phyloP scores from a whole-genome alignment of 2,797 vertebrate species.

The Eutrigla gurnardus region DNA sequence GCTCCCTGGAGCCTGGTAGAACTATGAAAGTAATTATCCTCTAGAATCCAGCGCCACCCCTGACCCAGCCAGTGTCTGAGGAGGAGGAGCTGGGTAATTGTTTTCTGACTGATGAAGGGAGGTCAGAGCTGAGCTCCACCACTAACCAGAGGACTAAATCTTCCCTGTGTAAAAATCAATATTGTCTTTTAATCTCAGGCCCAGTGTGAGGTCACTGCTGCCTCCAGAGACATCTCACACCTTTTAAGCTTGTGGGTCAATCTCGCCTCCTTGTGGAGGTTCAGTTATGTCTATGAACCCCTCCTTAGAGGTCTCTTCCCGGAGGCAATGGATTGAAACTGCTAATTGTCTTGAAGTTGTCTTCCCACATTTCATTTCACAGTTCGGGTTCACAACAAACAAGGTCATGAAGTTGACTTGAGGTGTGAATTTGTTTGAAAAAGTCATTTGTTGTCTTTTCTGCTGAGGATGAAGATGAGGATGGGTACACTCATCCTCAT shows the following conservation, averaged over 20 bases:
- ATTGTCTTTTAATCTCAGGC: conserved; percentile 65
- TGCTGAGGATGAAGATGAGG: no score
- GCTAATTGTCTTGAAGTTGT: conserved; percentile 20
- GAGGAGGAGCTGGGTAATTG: conserved; percentile 64
- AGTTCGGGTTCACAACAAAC: conserved; percentile 8
- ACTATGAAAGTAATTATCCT: conserved; percentile 72
- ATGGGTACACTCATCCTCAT: conserved; percentile 31
- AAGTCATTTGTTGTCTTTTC: no score
- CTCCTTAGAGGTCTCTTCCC: conserved; percentile 1
- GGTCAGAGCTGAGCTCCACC: conserved; percentile 44
- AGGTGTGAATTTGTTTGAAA: conserved; percentile 23
- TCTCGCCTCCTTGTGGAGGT: neutral
- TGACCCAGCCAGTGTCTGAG: conserved; percentile 65
- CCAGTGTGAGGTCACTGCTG: neutral
- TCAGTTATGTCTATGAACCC: conserved; percentile 30
- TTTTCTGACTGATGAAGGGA: conserved; percentile 70
- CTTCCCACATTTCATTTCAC: conserved; percentile 27
- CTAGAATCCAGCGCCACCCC: conserved; percentile 57
- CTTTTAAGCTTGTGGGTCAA: conserved; percentile 38
- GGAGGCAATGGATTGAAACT: conserved; percentile 41
- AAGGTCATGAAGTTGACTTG: conserved; percentile 26
- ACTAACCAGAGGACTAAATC: conserved; percentile 46
- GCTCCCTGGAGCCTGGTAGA: conserved; percentile 53
- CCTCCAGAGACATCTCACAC: neutral
- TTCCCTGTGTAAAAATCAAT: conserved; percentile 61